phyloP scores from a whole-genome alignment of 2,797 vertebrate species.

The Clarias pachynema region DNA sequence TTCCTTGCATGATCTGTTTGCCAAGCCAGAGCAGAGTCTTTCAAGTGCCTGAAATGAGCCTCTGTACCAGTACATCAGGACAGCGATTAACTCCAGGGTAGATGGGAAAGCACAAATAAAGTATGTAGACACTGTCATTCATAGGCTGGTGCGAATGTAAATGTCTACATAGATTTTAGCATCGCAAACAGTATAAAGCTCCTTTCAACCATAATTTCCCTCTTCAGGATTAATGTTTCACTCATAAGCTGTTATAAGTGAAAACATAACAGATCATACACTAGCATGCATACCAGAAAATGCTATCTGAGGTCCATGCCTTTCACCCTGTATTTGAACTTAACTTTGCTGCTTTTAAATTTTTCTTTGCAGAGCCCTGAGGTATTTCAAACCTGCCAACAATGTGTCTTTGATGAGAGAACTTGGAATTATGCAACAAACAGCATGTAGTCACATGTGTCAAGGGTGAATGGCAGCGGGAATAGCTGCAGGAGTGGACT shows the following conservation, averaged over 20 bases:
- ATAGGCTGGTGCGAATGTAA: neutral
- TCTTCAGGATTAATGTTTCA: neutral
- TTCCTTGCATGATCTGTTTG: neutral
- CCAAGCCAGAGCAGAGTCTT: constrained; percentile 26
- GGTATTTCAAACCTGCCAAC: constrained; percentile 19
- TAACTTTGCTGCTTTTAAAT: constrained; percentile 10
- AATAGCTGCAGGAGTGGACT: constrained; percentile 56
- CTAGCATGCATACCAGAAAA: neutral
- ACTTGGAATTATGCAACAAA: constrained; percentile 54
- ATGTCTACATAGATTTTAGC: constrained; percentile 4
- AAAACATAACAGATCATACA: no score
- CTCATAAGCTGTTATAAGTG: neutral
- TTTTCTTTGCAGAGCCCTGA: neutral
- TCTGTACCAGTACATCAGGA: neutral
- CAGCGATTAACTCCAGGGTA: constrained; percentile 11
- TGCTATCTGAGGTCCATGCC: neutral
- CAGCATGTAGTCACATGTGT: constrained; percentile 42
- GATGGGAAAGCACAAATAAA: neutral
- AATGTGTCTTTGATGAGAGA: constrained; percentile 11
- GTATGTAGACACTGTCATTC: no score
- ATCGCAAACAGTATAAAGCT: constrained; percentile 12
- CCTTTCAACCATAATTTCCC: neutral
- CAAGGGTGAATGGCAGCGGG: neutral
- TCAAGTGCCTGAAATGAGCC: constrained; percentile 23
- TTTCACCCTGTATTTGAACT: neutral